Evolutionary conservation across 2,888 invertebrate species (phyloP).

Genomic region (Andrena dorsata): DNA sequence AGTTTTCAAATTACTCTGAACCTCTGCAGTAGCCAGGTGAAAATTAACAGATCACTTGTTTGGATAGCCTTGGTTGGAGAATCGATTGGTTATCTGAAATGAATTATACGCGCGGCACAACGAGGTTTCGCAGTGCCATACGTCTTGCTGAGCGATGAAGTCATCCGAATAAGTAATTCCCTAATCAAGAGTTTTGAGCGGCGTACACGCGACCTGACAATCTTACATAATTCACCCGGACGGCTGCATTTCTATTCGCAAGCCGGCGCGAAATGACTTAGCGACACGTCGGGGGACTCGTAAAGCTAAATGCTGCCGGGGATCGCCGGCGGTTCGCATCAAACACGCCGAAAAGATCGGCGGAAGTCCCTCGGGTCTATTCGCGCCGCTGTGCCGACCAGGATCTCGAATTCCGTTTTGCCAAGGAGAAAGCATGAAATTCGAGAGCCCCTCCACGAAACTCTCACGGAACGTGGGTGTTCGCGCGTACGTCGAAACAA

Average conservation of each 20-base stretch:
- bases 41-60: too few species aligned
- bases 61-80: too few species aligned
- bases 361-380: conserved; percentile 28
- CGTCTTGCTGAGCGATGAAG: not conserved
- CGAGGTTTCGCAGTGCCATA: not conserved
- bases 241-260: conserved; percentile 1
- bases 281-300: not conserved
- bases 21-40: too few species aligned
- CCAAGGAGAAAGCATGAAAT: conserved; percentile 70
- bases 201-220: not conserved
- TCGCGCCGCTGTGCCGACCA: conserved; percentile 34
- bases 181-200: not conserved
- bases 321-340: not conserved
- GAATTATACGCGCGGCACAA: not conserved
- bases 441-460: conserved; percentile 62
- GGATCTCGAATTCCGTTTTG: conserved; percentile 62
- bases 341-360: conserved; percentile 13
- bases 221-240: not conserved
- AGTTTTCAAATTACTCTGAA: too few species aligned
- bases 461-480: conserved; percentile 55
- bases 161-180: not conserved
- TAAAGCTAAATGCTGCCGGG: not conserved
- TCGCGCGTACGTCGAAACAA: conserved; percentile 62
- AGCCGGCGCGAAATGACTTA: not conserved
- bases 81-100: too few species aligned